A percentile compares a stretch with the other conserved stretches of the same genome.
These are phyloP conservation scores for Diplosoma virens DNA, from an alignment of 23 tunicate genomes.

Conservation along the genomic window DNA sequence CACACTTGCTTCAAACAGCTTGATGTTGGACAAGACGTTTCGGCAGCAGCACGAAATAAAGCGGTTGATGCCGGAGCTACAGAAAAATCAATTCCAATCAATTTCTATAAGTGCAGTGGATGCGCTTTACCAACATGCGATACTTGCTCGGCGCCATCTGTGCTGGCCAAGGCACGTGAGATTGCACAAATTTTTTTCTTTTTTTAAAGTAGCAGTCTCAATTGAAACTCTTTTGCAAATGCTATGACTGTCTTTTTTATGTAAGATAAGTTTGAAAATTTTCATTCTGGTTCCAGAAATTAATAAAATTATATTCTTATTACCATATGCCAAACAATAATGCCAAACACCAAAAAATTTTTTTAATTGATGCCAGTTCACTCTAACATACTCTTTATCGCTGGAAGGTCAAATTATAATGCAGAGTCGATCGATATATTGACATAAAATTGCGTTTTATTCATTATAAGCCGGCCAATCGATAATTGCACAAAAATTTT, in stretches of 20 bases:
- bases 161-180: conserved; percentile 60
- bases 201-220: neutral
- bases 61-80: neutral
- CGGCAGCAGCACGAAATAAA: neutral
- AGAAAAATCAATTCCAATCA: neutral
- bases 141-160: conserved; percentile 38
- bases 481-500: no score
- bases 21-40: neutral
- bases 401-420: no score
- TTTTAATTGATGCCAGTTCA: no score
- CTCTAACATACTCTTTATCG: no score
- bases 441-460: no score
- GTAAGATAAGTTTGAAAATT: neutral
- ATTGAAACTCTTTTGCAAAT: no score
- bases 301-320: no score
- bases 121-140: conserved; percentile 41
- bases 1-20: neutral
- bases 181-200: neutral
- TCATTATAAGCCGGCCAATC: no score
- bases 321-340: no score
- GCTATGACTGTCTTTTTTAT: no score
- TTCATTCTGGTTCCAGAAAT: neutral
- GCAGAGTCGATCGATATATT: no score
- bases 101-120: conserved; percentile 19
- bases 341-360: no score